Percentiles rank a stretch among this genome's conserved stretches.
These are phyloP conservation scores for Orchestes rusci DNA, from an alignment of 2,888 invertebrate genomes.

Conservation along the genomic window DNA sequence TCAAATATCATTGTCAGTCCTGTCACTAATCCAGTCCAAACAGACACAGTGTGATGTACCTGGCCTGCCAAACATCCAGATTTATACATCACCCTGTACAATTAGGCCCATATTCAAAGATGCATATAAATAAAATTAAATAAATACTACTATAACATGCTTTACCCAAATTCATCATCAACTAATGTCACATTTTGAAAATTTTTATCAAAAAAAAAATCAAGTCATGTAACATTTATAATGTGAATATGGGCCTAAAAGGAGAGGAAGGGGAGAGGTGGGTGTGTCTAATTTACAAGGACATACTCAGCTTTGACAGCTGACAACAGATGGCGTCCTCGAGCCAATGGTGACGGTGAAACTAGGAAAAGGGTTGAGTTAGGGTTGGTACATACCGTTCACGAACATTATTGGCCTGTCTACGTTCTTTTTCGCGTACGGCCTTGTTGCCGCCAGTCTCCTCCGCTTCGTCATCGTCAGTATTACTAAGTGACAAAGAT, in stretches of 20 bases:
- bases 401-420: constrained; percentile 96
- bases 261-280: no score
- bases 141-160: constrained; percentile 31
- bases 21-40: no score
- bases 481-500: constrained; percentile 51
- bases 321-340: no score
- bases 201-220: background rate
- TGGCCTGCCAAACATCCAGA: no score
- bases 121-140: no score
- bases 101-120: constrained; percentile 39
- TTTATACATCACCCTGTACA: constrained; percentile 10
- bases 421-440: constrained; percentile 87
- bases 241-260: constrained; percentile 47
- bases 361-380: constrained; percentile 6
- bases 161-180: constrained; percentile 42
- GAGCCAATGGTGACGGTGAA: no score
- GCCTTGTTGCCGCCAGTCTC: constrained; percentile 85
- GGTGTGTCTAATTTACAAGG: no score
- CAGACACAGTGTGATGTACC: no score
- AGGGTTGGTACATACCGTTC: constrained; percentile 68
- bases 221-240: constrained; percentile 45
- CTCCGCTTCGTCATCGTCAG: constrained; percentile 67
- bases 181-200: constrained; percentile 38
- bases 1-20: no score
- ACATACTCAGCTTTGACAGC: no score